Percentiles rank a stretch among this genome's conserved stretches.
Conservation (phyloP, 2,888 invertebrate genomes). For the Lepidonotus clava region DNA sequence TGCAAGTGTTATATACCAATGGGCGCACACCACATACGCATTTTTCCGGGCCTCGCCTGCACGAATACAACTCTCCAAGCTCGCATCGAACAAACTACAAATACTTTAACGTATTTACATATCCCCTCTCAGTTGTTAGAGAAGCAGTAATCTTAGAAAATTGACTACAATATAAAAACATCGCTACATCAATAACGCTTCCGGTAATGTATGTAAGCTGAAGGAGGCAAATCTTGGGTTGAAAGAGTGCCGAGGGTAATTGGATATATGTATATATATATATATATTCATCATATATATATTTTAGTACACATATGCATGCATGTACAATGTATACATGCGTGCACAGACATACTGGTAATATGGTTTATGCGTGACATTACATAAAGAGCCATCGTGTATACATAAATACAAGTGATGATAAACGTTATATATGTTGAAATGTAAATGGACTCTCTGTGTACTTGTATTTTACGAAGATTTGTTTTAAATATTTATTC, state of each 20-base stretch:
- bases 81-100: conserved; percentile 48
- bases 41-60: conserved; percentile 35
- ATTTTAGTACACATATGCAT: conserved; percentile 51
- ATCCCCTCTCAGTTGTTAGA: conserved; percentile 46
- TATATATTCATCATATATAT: conserved; percentile 46
- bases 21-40: conserved; percentile 42
- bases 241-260: conserved; percentile 52
- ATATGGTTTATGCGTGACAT: conserved; percentile 49
- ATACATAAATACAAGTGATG: conserved; percentile 50
- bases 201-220: conserved; percentile 53
- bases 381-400: conserved; percentile 48
- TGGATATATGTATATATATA: conserved; percentile 48
- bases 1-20: conserved; percentile 54
- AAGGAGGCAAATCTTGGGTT: conserved; percentile 54
- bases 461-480: conserved; percentile 50
- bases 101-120: conserved; percentile 54
- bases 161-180: conserved; percentile 53
- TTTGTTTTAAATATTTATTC: conserved; percentile 48
- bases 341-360: conserved; percentile 50
- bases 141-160: conserved; percentile 52
- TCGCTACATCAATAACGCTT: conserved; percentile 50
- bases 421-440: conserved; percentile 53
- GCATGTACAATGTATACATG: conserved; percentile 44
- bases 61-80: conserved; percentile 42
- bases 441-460: conserved; percentile 52